A percentile compares a stretch with the other conserved stretches of the same genome.
phyloP scores from a whole-genome alignment of 2,888 invertebrate genomes.

The Drepanosiphum platanoidis region DNA sequence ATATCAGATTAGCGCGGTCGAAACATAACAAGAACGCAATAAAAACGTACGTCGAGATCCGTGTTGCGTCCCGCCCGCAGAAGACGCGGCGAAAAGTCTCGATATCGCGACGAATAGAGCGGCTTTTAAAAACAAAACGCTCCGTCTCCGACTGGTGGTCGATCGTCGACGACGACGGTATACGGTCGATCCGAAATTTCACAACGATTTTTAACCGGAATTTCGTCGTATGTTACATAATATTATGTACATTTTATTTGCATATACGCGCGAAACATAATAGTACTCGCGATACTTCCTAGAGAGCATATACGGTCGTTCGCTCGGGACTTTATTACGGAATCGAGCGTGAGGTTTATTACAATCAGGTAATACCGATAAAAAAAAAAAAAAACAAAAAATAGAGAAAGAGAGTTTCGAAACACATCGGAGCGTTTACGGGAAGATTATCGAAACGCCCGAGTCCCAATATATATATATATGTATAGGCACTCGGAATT shows the following conservation, averaged over 20 bases:
- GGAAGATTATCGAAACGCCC: not conserved
- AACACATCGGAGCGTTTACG: not conserved
- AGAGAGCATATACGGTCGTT: not conserved
- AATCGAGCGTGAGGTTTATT: not conserved
- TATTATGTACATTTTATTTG: not conserved
- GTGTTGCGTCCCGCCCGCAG: too few species aligned
- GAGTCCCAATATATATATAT: not conserved
- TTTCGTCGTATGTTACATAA: too few species aligned
- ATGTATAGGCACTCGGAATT: not conserved
- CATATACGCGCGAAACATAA: not conserved
- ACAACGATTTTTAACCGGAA: too few species aligned
- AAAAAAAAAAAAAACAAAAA: not conserved
- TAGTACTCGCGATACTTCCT: not conserved
- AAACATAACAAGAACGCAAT: not conserved
- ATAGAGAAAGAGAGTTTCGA: not conserved
- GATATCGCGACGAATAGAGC: too few species aligned
- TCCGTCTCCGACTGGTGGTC: too few species aligned
- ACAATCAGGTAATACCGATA: not conserved
- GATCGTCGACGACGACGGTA: too few species aligned
- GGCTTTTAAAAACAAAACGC: too few species aligned
- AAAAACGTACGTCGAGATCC: too few species aligned
- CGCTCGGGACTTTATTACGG: not conserved
- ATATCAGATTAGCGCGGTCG: not conserved
- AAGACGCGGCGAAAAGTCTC: too few species aligned
- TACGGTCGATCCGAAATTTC: too few species aligned